These are phyloP conservation scores for Apis cerana DNA, from an alignment of 1,140 invertebrate genomes.

Conservation along the genomic window DNA sequence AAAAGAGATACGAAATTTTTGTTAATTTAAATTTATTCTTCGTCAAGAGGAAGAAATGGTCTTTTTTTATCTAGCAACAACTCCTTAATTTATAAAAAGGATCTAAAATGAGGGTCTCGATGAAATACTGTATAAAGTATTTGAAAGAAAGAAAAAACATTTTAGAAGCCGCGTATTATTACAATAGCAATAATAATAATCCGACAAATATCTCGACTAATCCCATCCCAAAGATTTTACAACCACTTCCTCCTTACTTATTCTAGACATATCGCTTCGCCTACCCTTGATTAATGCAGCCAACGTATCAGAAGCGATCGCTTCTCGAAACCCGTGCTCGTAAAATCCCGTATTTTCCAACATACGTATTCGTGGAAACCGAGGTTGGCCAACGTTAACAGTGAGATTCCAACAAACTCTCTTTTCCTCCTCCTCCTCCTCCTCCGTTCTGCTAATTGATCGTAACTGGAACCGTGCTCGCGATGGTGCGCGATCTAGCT, in stretches of 20 bases:
- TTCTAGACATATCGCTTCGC: not conserved
- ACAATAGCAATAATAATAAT: too few species aligned
- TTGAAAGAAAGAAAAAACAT: too few species aligned
- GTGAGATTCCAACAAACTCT: not conserved
- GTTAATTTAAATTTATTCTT: too few species aligned
- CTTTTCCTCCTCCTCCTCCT: not conserved
- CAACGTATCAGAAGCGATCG: slow-evolving; percentile 12
- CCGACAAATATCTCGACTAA: too few species aligned
- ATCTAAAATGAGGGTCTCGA: too few species aligned
- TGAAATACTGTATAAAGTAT: too few species aligned
- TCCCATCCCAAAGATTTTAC: not conserved
- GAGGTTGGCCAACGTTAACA: not conserved
- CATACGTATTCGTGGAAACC: not conserved
- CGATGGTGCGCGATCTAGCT: not conserved
- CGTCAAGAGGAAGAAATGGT: too few species aligned
- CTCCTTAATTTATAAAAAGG: too few species aligned
- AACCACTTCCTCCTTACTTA: slow-evolving; percentile 20
- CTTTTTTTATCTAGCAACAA: too few species aligned
- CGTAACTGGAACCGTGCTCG: not conserved
- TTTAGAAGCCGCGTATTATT: too few species aligned
- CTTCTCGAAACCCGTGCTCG: slow-evolving; percentile 27
- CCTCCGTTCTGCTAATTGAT: not conserved
- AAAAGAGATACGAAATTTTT: too few species aligned
- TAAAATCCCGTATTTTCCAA: slow-evolving; percentile 30
- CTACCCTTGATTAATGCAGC: slow-evolving; percentile 22